Evolutionary conservation across 2,113 vertebrate genomes (phyloP).

Genomic region (Rutilus rutilus): DNA sequence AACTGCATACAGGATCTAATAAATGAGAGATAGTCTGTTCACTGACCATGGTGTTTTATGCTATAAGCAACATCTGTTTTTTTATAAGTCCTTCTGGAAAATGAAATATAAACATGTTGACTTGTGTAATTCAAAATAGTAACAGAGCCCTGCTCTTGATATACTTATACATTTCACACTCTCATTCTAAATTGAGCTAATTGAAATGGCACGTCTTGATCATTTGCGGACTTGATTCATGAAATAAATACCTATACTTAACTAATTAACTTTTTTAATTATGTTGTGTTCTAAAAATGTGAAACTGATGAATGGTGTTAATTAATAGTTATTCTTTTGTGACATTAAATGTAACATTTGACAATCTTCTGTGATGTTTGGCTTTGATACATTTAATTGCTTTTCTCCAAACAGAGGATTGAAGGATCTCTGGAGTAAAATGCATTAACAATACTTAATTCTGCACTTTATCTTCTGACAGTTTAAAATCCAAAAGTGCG

Average conservation of each 20-base stretch:
- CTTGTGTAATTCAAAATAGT: not conserved
- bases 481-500: not conserved
- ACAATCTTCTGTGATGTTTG: slow-evolving; percentile 1
- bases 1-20: not conserved
- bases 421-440: not conserved
- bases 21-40: too few relatives aligned
- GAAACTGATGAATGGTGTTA: not conserved
- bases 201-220: slow-evolving; percentile 19
- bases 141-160: not conserved
- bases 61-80: not conserved
- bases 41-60: not conserved
- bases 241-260: slow-evolving; percentile 31
- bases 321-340: slow-evolving; percentile 18
- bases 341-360: not conserved
- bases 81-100: too few relatives aligned
- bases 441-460: not conserved
- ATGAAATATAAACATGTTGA: not conserved
- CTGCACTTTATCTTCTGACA: not conserved
- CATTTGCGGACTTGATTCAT: slow-evolving; percentile 36
- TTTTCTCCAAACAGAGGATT: not conserved
- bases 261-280: slow-evolving; percentile 51
- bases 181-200: not conserved
- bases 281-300: slow-evolving; percentile 22
- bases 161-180: slow-evolving; percentile 16
- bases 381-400: slow-evolving; percentile 11